phyloP scores from a whole-genome alignment of 2,888 invertebrate genomes.

The Baccha elongata region DNA sequence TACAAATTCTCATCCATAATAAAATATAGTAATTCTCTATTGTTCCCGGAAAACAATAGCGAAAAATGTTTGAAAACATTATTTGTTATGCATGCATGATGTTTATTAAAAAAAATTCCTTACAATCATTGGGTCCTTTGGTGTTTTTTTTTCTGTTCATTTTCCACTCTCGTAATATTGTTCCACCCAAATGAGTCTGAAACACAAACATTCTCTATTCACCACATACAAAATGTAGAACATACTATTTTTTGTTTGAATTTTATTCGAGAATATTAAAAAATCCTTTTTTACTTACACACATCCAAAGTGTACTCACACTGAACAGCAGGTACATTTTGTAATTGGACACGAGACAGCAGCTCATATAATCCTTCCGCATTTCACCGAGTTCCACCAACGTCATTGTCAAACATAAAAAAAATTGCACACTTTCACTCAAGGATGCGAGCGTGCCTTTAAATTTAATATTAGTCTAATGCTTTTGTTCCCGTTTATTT shows the following conservation, averaged over 20 bases:
- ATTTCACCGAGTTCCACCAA: conserved; percentile 6
- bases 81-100: background rate
- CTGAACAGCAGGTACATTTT: conserved; percentile 20
- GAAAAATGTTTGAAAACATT: background rate
- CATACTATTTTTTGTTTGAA: background rate
- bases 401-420: conserved; percentile 46
- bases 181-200: conserved; percentile 7
- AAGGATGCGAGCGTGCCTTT: conserved; percentile 62
- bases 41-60: background rate
- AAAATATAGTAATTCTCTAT: background rate
- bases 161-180: background rate
- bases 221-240: background rate
- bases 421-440: conserved; percentile 38
- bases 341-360: conserved; percentile 29
- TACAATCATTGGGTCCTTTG: background rate
- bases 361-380: conserved; percentile 58
- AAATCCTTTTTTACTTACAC: conserved; percentile 5
- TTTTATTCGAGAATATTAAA: conserved; percentile 3
- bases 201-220: conserved; percentile 32
- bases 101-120: conserved; percentile 29
- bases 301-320: background rate
- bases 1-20: background rate
- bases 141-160: background rate
- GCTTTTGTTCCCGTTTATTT: conserved; percentile 59
- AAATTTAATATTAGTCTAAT: conserved; percentile 71